Conservation (phyloP, 2,888 invertebrate species). For the Drosophila siamana region DNA sequence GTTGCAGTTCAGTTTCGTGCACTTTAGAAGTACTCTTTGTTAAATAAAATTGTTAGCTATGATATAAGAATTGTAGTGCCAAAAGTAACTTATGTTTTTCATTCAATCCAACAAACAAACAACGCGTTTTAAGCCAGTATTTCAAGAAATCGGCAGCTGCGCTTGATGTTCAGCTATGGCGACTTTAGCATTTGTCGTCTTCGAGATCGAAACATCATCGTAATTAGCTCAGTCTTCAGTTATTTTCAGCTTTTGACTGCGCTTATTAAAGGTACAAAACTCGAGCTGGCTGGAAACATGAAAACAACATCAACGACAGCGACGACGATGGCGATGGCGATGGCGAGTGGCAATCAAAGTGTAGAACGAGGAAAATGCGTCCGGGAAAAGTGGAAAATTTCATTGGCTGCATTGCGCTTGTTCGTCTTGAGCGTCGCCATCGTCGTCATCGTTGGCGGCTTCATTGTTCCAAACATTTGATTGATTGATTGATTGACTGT, state of each 20-base stretch:
- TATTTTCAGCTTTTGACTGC: neutral
- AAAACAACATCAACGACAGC: neutral
- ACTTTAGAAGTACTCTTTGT: neutral
- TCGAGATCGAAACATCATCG: no score
- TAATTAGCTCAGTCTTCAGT: neutral
- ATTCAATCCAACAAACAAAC: no score
- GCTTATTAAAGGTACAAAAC: neutral
- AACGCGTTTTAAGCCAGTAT: no score
- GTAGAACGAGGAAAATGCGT: conserved; percentile 6
- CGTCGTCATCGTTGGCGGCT: conserved; percentile 33
- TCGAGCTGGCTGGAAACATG: neutral
- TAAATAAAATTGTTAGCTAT: neutral
- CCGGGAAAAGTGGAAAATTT: conserved; percentile 34
- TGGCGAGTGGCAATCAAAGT: conserved; percentile 13
- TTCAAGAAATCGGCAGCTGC: no score
- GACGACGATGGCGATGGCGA: no score
- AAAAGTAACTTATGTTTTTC: neutral
- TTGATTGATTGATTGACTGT: conserved; percentile 70
- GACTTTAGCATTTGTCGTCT: no score
- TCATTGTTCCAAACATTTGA: conserved; percentile 59
- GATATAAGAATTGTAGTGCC: neutral
- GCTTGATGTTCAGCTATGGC: no score
- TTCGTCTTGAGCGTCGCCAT: conserved; percentile 4
- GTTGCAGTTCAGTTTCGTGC: neutral
- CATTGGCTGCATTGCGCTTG: conserved; percentile 24